Evolutionary conservation across 2,797 vertebrate species (phyloP), one percentile per base, ranked within the genome.

Genomic region (Presbytis comata): DNA sequence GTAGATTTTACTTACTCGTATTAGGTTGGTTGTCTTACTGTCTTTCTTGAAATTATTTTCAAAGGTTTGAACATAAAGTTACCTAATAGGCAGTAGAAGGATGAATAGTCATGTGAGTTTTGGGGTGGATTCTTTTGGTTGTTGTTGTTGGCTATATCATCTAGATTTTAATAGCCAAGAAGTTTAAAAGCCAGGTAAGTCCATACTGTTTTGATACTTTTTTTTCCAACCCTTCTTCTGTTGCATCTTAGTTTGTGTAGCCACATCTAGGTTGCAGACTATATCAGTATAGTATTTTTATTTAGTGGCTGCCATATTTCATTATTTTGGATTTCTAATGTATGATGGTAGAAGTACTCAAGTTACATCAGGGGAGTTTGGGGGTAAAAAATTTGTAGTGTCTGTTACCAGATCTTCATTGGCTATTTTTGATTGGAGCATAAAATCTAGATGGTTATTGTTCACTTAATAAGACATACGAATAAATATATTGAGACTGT

Each of bases 31-130:
- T 57, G 26, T 48, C 28, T 88, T 57, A 85, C 24, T 90, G 0
- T 85, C 26, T 91, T 92, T 55, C 28, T 96, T 96, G 39, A 89
- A 92, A 67, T 93, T 87, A 22, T 87, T 90, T 11, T 70, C 84
- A 57, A 85, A 94, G 8, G 21, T 90, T 21, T 92, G 50, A 92
- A 55, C 14, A n/a, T 17, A 33, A 76, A 67, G 39, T 87, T 67
- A 8, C n/a, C 14, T 91, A 6, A 53, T 91, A 70, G 64, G 21
- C 44, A 82, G 26, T 83, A 53, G 22, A 89, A 79, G 44, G 39
- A 67, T 70, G 19, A 33, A 1, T 88, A 21, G 41, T 88, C 46
- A 75, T 84, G 74, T 91, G 50, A 89, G 28, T 57, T 24, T 55
- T 89, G 33, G 36, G 24, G 0, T 78, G 33, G 41, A 48, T 80